Conservation (phyloP, 1,140 invertebrate genomes). For the Mesaphorura yosii region DNA sequence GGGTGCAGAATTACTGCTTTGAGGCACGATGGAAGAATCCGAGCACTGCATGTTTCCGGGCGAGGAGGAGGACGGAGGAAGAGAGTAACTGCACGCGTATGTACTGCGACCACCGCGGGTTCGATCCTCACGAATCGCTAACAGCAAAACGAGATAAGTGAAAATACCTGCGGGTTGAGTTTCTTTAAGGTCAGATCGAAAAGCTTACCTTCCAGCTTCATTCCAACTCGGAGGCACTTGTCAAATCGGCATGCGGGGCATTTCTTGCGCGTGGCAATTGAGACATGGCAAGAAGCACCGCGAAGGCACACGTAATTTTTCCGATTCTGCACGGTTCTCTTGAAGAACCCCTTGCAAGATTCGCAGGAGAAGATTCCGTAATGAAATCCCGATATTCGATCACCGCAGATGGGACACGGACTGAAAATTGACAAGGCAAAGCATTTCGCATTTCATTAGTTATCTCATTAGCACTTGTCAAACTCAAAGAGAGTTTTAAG, state of each 20-base stretch:
- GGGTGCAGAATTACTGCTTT: constrained; percentile 4
- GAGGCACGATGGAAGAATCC: not conserved
- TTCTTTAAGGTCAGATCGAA: not conserved
- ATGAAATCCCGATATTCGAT: constrained; percentile 89
- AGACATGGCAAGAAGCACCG: constrained; percentile 50
- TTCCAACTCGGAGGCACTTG: constrained; percentile 88
- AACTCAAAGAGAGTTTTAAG: no score
- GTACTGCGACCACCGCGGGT: constrained; percentile 88
- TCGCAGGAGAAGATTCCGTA: constrained; percentile 96
- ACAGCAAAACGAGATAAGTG: not conserved
- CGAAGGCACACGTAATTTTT: constrained; percentile 91
- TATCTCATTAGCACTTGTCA: no score
- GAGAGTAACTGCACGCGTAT: constrained; percentile 82
- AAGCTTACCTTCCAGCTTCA: constrained; percentile 78
- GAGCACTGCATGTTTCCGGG: constrained; percentile 22
- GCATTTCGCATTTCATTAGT: no score
- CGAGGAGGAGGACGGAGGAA: constrained; percentile 47
- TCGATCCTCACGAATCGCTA: constrained; percentile 85
- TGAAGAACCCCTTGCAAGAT: constrained; percentile 96
- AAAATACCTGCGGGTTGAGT: not conserved
- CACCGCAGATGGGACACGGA: constrained; percentile 87
- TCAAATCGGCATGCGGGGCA: constrained; percentile 95
- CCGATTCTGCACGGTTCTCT: constrained; percentile 92
- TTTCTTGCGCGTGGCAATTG: constrained; percentile 82
- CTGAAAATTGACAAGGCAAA: constrained; percentile 40